Evolutionary conservation across 2,113 vertebrate species (phyloP).

Genomic region (Fulmarus glacialis): DNA sequence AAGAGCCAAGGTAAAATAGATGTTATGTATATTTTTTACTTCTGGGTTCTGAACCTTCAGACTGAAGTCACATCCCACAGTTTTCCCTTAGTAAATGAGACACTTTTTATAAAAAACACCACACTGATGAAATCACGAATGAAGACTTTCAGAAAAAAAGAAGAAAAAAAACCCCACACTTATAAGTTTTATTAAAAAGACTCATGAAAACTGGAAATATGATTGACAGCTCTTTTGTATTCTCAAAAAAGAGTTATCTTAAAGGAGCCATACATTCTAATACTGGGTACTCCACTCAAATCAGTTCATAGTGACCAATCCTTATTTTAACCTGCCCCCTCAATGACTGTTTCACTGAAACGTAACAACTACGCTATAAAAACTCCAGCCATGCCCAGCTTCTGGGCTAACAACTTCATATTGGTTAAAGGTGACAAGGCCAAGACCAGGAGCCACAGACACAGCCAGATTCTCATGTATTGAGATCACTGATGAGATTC

Average conservation of each 20-base stretch:
- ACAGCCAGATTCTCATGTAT: neutral
- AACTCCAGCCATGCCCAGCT: neutral
- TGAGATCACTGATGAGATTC: conserved; percentile 42
- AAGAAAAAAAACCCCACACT: too few species aligned
- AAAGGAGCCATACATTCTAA: neutral
- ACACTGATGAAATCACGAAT: neutral
- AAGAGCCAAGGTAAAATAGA: neutral
- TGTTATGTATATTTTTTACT: neutral
- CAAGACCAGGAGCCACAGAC: conserved; percentile 22
- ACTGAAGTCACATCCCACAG: neutral
- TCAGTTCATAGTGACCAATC: neutral
- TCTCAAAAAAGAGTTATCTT: neutral
- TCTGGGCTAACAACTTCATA: neutral
- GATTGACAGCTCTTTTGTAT: neutral
- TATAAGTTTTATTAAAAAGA: neutral
- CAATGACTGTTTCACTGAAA: neutral
- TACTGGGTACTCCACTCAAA: neutral
- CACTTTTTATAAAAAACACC: neutral
- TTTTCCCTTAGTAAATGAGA: neutral
- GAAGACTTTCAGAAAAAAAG: neutral
- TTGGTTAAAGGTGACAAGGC: conserved; percentile 34
- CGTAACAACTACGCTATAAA: neutral
- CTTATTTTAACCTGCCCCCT: neutral
- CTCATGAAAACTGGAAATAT: neutral
- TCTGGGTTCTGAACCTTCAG: neutral